Conservation (phyloP, 2,797 vertebrate species). For the Sebastes hopkinsi region DNA sequence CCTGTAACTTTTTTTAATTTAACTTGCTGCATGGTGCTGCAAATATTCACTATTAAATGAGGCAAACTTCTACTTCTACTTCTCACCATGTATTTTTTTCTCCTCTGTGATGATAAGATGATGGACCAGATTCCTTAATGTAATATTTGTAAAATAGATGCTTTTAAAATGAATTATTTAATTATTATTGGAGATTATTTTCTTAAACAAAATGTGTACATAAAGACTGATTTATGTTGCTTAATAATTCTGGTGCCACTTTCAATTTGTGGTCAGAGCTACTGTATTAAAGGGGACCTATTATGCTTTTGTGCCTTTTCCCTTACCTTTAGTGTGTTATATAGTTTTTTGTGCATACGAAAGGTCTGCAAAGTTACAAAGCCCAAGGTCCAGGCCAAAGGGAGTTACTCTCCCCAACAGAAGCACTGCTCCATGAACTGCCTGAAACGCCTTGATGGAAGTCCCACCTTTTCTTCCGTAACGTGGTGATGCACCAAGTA, state of each 20-base stretch:
- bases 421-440: no score
- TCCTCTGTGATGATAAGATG: background rate
- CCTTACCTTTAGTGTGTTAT: no score
- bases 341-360: accelerated
- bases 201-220: background rate
- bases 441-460: no score
- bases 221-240: background rate
- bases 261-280: background rate
- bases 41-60: background rate
- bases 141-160: background rate
- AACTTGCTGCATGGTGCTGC: background rate
- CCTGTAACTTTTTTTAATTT: background rate
- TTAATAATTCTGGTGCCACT: background rate
- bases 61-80: background rate
- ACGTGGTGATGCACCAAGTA: no score
- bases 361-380: no score
- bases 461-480: no score
- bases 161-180: background rate
- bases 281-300: background rate
- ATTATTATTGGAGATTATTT: background rate
- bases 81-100: background rate
- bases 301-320: no score
- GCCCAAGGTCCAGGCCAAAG: no score
- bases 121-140: background rate
- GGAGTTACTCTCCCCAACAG: no score